Base-by-base conservation (phyloP, 1,140 invertebrate genomes). In the Papilio polyxenes region DNA sequence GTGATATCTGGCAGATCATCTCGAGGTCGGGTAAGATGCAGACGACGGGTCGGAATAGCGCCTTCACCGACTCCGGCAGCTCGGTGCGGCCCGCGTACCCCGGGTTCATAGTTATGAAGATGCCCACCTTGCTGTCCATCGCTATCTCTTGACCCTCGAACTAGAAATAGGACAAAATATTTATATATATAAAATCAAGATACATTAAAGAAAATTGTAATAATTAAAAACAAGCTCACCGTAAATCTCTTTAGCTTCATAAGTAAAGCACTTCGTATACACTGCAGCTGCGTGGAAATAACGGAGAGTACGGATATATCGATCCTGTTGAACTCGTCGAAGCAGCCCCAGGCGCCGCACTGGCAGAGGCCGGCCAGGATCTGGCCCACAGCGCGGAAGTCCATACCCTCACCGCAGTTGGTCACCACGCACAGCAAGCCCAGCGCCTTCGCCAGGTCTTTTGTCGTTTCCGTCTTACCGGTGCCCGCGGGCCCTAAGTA, bases 51-150 rank as follows among this genome's bases (percentile, higher is more conserved):
- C 98, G 95, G 92, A 98, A 99, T 0, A 98, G 92, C 0, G 97
- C 97, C 91, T 99, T 99, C 0, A 99, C 97, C 0, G 98, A 98
- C 92, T 98, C 98, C 0, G 98, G 98, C 48, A 99, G 93, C 89
- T 98, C 98, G 0, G 98, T 98, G 74, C 98, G 96, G 1, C 98
- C 98, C 0, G 98, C 97, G 90, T 98, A 98, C 7, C 98, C 98
- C 0, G 98, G 98, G 95, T 98, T 98, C 98, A 99, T 98, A 10
- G 98, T 98, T 62, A 98, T 98, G 89, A 99, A 99, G 79, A 98
- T 97, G 2, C 98, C 98, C 17, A 98, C 97, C 94, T 98, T 98
- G 10, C 95, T 92, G 92, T 99, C 97, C 87, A 99, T 88, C 9
- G 93, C 94, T 75, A 98, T 98, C 86, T 98, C 97, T 89, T 97